Evolutionary conservation across 2,888 invertebrate genomes (phyloP).

Genomic region (Pteria penguin): DNA sequence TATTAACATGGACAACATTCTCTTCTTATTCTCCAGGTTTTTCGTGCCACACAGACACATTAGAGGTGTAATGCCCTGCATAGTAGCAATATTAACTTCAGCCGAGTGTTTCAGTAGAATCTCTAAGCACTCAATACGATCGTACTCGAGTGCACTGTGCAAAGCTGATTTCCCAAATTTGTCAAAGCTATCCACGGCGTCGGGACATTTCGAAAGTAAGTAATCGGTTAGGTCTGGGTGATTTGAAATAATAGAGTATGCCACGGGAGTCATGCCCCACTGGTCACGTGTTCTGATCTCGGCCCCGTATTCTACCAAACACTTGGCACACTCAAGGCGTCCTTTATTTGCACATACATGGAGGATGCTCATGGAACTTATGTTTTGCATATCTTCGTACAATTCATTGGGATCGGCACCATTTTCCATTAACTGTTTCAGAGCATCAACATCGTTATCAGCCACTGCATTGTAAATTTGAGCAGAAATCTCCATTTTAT

Average conservation of each 20-base stretch:
- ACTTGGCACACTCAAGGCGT: slow-evolving; percentile 62
- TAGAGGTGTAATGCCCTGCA: slow-evolving; percentile 66
- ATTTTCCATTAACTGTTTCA: slow-evolving; percentile 49
- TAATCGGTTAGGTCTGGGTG: slow-evolving; percentile 65
- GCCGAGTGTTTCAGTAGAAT: slow-evolving; percentile 61
- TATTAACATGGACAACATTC: slow-evolving; percentile 55
- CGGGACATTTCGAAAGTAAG: slow-evolving; percentile 49
- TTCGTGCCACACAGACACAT: slow-evolving; percentile 58
- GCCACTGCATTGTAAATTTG: slow-evolving; percentile 57
- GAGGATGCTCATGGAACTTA: slow-evolving; percentile 69
- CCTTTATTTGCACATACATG: slow-evolving; percentile 76
- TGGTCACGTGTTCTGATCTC: slow-evolving; percentile 64
- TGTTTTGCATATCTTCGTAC: slow-evolving; percentile 66
- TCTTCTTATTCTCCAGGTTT: slow-evolving; percentile 40
- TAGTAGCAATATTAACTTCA: slow-evolving; percentile 61
- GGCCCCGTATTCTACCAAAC: slow-evolving; percentile 66
- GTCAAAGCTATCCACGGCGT: slow-evolving; percentile 58
- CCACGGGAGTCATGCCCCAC: slow-evolving; percentile 75
- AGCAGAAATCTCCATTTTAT: slow-evolving; percentile 17
- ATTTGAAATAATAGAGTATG: slow-evolving; percentile 64
- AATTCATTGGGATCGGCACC: slow-evolving; percentile 67
- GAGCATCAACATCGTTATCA: slow-evolving; percentile 42
- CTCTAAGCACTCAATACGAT: slow-evolving; percentile 55
- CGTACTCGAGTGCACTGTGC: slow-evolving; percentile 66
- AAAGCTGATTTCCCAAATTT: slow-evolving; percentile 65